A percentile compares a stretch with the other conserved stretches of the same genome.
Conservation (phyloP, 1,140 invertebrate species). For the Microplitis demolitor region DNA sequence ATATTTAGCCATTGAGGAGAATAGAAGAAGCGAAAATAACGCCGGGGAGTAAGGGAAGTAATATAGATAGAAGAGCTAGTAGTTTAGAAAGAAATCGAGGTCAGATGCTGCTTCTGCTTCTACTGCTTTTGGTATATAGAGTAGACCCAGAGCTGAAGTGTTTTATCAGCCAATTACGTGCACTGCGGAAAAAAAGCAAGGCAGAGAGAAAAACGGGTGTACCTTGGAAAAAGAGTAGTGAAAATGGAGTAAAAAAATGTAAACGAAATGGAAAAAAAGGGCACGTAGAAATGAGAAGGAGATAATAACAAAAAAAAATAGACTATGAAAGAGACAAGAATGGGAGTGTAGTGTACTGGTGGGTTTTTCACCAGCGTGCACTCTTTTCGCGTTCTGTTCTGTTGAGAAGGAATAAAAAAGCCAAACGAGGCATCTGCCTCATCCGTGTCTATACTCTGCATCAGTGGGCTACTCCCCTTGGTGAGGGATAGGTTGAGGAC, state of each 20-base stretch:
- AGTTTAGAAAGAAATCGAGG: slow-evolving; percentile 25
- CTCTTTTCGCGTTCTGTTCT: no score
- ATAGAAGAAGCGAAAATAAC: no score
- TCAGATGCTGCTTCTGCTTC: slow-evolving; percentile 5
- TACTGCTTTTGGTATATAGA: not conserved
- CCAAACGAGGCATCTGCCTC: slow-evolving; percentile 37
- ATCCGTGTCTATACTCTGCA: no score
- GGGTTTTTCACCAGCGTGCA: no score
- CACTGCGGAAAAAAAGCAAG: slow-evolving; percentile 9
- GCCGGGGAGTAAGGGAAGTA: no score
- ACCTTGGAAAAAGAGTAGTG: not conserved
- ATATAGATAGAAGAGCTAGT: not conserved
- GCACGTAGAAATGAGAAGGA: slow-evolving; percentile 11
- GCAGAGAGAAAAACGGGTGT: slow-evolving; percentile 3
- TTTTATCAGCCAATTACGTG: slow-evolving; percentile 40
- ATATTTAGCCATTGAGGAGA: not conserved
- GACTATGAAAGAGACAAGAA: slow-evolving; percentile 35
- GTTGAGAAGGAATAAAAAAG: no score
- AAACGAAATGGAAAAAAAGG: not conserved
- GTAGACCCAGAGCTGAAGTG: slow-evolving; percentile 22
- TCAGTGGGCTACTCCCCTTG: no score
- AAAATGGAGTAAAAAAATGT: no score
- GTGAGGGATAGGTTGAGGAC: no score
- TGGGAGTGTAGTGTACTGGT: slow-evolving; percentile 37
- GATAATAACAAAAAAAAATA: slow-evolving; percentile 19